phyloP scores from a whole-genome alignment of 2,797 vertebrate species.

The Hipposideros larvatus region DNA sequence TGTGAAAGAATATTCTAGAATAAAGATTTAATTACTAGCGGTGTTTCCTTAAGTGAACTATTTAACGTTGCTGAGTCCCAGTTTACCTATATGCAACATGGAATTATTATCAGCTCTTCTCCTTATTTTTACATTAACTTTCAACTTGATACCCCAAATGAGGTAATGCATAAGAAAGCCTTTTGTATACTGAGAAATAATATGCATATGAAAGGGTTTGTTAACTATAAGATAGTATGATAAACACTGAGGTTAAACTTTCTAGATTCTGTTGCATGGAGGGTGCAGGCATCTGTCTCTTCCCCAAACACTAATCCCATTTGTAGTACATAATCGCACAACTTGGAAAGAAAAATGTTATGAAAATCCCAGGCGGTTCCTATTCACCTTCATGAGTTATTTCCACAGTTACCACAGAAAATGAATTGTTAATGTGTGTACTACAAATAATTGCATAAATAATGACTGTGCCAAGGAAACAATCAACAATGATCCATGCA shows the following conservation, averaged over 20 bases:
- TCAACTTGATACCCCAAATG: neutral
- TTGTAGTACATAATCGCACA: neutral
- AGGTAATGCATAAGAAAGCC: neutral
- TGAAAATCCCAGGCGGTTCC: neutral
- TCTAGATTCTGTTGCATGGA: neutral
- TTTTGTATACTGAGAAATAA: neutral
- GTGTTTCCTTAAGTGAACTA: neutral
- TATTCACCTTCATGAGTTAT: constrained; percentile 52
- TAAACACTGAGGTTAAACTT: neutral
- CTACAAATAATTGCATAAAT: constrained; percentile 58
- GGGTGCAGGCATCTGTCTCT: constrained; percentile 28
- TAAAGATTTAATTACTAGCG: neutral
- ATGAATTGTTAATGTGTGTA: constrained; percentile 52
- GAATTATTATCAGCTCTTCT: neutral
- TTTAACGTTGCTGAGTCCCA: neutral
- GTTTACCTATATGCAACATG: neutral
- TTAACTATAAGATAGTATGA: neutral
- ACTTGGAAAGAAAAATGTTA: constrained; percentile 63
- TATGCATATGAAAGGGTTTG: neutral
- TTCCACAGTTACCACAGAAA: neutral
- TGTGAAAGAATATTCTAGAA: neutral
- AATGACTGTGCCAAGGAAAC: constrained; percentile 64
- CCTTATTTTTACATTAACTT: neutral
- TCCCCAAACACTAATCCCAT: neutral
- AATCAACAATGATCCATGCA: constrained; percentile 52